Evolutionary conservation across 2,888 invertebrate species (phyloP), one percentile per base, ranked within the genome.

Genomic region (Gibbula magus): DNA sequence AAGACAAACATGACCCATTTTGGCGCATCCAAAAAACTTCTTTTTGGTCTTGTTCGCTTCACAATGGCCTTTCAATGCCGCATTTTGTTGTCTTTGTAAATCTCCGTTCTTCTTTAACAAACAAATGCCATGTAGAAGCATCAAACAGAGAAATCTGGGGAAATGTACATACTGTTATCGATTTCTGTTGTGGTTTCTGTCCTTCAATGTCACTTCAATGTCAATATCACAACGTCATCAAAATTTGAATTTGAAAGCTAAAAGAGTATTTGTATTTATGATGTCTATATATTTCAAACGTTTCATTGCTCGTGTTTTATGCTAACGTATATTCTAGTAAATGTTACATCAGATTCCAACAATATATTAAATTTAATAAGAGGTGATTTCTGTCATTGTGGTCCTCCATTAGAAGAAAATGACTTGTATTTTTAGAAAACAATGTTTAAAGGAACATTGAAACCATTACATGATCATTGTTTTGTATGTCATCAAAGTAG

Each of bases 1-100:
- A 25, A 8, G 61, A 25, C 61, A 61, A 61, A 61, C 61, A 61
- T 61, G 61, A 61, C 61, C 61, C 61, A 61, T 61, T 61, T 61
- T 25, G 13, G 25, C 29, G 16, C 25, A 29, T 29, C 61, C 25
- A 29, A 29, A 61, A 61, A 29, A 16, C 29, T 29, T 61, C 25
- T 29, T 8, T 61, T 25, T 25, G 16, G 61, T 29, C 29, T 61
- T 61, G 16, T 29, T 29, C 29, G 25, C 29, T 29, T 61, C 61
- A 61, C 61, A 61, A 61, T 29, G 61, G 29, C 61, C 22, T 61
- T 61, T 61, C 61, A 29, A 61, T 61, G 61, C 29, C 25, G 61
- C 13, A 29, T 61, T 61, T 29, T 61, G 61, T 61, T 61, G 61
- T 61, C 61, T 61, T 29, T 29, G 61, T 61, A 61, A 61, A 61